phyloP scores from a whole-genome alignment of 2,113 vertebrate species.

The Tyrannus savana region DNA sequence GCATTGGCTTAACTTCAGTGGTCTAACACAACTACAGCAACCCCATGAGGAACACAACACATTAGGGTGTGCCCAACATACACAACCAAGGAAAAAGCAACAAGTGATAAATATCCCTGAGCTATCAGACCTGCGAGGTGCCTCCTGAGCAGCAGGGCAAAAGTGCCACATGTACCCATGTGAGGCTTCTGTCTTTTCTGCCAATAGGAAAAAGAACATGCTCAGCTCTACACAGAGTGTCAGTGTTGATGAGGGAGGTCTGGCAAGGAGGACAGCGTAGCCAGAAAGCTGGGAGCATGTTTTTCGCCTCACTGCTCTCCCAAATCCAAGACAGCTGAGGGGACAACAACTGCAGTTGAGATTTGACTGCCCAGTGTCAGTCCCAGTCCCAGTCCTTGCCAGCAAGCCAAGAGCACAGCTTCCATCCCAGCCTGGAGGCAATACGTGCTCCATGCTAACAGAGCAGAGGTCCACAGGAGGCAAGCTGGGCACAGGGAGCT shows the following conservation, averaged over 20 bases:
- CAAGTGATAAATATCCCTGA: background rate
- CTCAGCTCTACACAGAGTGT: background rate
- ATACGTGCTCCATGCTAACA: background rate
- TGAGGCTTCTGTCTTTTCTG: background rate
- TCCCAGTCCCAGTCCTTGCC: fast-evolving
- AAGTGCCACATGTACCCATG: fast-evolving
- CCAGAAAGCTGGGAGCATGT: background rate
- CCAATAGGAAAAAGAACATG: background rate
- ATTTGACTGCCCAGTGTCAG: background rate
- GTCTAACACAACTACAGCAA: background rate
- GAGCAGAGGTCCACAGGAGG: background rate
- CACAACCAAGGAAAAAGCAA: background rate
- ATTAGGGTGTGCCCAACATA: background rate
- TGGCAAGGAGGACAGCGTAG: background rate
- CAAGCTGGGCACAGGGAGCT: background rate
- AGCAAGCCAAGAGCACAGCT: fast-evolving
- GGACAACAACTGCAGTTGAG: background rate
- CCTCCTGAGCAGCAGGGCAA: background rate
- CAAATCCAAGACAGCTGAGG: fast-evolving
- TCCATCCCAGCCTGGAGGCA: background rate
- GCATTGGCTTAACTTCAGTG: background rate
- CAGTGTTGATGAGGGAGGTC: background rate
- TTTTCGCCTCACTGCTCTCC: background rate
- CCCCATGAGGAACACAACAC: background rate
- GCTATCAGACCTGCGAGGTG: background rate